phyloP scores from a whole-genome alignment of 1,140 invertebrate genomes.

The roundworm (Caenorhabditis elegans) region DNA sequence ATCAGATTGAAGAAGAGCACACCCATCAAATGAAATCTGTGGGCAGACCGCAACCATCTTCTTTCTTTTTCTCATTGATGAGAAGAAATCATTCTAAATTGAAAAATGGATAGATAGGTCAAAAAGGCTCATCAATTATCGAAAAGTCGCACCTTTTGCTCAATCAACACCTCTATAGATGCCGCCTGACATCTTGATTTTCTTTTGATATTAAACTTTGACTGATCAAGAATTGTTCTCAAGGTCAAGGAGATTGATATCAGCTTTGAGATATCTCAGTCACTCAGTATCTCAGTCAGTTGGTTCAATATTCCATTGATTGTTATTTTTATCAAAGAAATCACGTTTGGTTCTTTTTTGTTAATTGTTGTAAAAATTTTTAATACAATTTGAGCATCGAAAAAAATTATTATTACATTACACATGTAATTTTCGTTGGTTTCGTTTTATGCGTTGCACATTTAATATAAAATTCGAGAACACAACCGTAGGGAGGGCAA shows the following conservation, averaged over 20 bases:
- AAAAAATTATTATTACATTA: too few species aligned
- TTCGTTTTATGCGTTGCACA: not conserved
- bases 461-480: not conserved
- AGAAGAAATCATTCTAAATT: not conserved
- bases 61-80: not conserved
- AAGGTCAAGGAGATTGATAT: too few species aligned
- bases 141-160: constrained; percentile 12
- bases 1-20: not conserved
- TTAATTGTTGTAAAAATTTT: too few species aligned
- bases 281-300: too few species aligned
- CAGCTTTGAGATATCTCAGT: too few species aligned
- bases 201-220: constrained; percentile 19
- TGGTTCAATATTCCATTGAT: too few species aligned
- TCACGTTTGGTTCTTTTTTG: too few species aligned
- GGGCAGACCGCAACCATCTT: not conserved
- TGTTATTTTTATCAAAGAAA: too few species aligned
- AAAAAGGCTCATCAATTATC: constrained; percentile 14
- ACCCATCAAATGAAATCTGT: constrained; percentile 9
- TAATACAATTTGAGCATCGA: too few species aligned
- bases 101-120: not conserved
- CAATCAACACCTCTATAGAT: not conserved
- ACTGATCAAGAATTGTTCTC: not conserved
- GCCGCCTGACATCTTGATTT: not conserved
- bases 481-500: not conserved
- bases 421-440: not conserved